Evolutionary conservation across 2,113 vertebrate species (phyloP), one percentile per base, ranked within the genome.

Genomic region (Passer domesticus): DNA sequence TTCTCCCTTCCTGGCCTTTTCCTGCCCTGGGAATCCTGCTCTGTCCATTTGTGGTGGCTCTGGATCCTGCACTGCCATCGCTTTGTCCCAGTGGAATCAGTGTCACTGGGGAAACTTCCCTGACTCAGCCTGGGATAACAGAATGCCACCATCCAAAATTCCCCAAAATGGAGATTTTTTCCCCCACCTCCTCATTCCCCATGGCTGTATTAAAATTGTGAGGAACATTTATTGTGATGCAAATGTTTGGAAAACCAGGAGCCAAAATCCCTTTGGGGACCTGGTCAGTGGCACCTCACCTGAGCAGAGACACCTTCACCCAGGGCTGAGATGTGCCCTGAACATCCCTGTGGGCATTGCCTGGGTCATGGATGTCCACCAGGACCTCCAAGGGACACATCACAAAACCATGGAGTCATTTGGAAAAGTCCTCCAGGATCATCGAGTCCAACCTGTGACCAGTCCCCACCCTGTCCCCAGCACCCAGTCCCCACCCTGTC

Each of bases 371-470:
- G 64, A 7, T 44, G 73, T 13, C 43, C 64, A 23, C n/a, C 24
- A n/a, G 50, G 19, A 41, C 24, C 24, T 74, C 47, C n/a, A 37
- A 7, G 10, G 77, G 66, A 24, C 33, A 5, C 28, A 5, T 30
- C 76, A 20, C n/a, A 39, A 5, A 43, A 35, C 20, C 24, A 17
- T 1, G 10, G 60, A 39, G 74, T n/a, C 5, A 5, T 19, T 22
- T 24, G 60, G 50, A 30, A 43, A 75, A 85, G 0, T 3, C 9
- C 13, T 39, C 50, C 43, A 19, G 18, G 41, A 13, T 8, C 41
- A 47, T 13, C 0, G 0, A 55, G 12, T 19, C n/a, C 59, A 10
- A 4, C 0, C 49, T 28, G 58, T 21, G 21, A 1, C 69, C 0
- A 0, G 0, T 44, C 2, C 53, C 14, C 33, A 22, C 39, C 27